A percentile compares a stretch with the other conserved stretches of the same genome.
Conservation (phyloP, 2,113 vertebrate genomes). For the Passer domesticus region DNA sequence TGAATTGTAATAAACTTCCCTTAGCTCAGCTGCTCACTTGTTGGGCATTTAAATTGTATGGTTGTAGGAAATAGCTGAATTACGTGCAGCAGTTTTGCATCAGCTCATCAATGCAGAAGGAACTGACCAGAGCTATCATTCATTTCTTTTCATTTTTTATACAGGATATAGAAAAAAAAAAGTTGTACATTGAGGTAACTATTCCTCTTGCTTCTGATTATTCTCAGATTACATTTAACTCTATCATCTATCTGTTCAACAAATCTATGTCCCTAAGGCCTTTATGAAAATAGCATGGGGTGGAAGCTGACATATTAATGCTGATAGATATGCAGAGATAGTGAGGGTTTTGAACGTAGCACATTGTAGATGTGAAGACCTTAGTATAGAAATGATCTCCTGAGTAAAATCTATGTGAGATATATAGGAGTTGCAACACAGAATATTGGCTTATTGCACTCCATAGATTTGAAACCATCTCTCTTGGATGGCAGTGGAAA, state of each 20-base stretch:
- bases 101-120: not conserved
- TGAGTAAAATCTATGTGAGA: slow-evolving; percentile 69
- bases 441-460: slow-evolving; percentile 79
- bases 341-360: slow-evolving; percentile 46
- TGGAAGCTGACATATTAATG: slow-evolving; percentile 42
- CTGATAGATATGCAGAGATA: slow-evolving; percentile 38
- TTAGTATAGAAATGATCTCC: slow-evolving; percentile 65
- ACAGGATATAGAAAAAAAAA: not conserved
- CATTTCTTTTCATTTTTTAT: not conserved
- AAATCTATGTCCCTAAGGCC: not conserved
- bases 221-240: not conserved
- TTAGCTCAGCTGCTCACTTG: not conserved
- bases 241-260: slow-evolving; percentile 9
- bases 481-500: slow-evolving; percentile 73
- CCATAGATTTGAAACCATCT: slow-evolving; percentile 74
- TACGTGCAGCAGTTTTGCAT: not conserved
- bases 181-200: not conserved
- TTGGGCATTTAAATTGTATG: slow-evolving; percentile 7
- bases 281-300: slow-evolving; percentile 14
- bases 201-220: slow-evolving; percentile 12
- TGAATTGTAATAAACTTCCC: not conserved
- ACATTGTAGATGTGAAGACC: slow-evolving; percentile 39
- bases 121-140: not conserved
- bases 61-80: slow-evolving; percentile 25
- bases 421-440: slow-evolving; percentile 76